phyloP scores from a whole-genome alignment of 2,113 vertebrate species.

The Dromas ardeola region DNA sequence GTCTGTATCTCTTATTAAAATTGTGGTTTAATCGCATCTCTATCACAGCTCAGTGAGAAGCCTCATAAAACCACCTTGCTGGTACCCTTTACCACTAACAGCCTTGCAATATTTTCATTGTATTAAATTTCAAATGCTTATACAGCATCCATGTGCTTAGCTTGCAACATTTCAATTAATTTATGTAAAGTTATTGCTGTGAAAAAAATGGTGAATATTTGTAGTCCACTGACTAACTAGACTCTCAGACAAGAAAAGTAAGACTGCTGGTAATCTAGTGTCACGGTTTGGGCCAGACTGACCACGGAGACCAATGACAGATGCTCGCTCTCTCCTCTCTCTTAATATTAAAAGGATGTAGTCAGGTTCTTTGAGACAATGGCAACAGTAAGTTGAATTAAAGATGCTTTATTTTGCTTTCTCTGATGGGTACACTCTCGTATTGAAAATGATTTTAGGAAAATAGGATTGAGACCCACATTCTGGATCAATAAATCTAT shows the following conservation, averaged over 20 bases:
- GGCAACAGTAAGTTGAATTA: neutral
- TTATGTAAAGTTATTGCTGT: conserved; percentile 57
- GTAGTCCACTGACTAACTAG: neutral
- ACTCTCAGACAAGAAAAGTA: neutral
- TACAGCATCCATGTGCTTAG: conserved; percentile 73
- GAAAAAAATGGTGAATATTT: conserved; percentile 25
- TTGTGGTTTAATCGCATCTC: conserved; percentile 24
- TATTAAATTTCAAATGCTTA: conserved; percentile 41
- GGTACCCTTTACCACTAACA: conserved; percentile 50
- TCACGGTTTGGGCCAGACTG: neutral
- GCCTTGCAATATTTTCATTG: conserved; percentile 16
- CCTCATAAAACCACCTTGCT: conserved; percentile 58
- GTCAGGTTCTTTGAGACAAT: neutral
- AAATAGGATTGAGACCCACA: neutral
- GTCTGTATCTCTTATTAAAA: conserved; percentile 57
- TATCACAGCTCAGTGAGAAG: conserved; percentile 47
- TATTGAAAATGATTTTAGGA: neutral
- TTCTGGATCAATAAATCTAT: conserved; percentile 5
- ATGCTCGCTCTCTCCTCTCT: neutral
- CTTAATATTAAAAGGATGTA: neutral
- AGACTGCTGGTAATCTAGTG: neutral
- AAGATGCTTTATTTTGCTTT: conserved; percentile 13
- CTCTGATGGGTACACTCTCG: neutral
- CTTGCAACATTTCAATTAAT: conserved; percentile 68
- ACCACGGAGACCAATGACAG: neutral